Evolutionary conservation across 2,888 invertebrate genomes (phyloP).

Genomic region (Papilio elwesi): DNA sequence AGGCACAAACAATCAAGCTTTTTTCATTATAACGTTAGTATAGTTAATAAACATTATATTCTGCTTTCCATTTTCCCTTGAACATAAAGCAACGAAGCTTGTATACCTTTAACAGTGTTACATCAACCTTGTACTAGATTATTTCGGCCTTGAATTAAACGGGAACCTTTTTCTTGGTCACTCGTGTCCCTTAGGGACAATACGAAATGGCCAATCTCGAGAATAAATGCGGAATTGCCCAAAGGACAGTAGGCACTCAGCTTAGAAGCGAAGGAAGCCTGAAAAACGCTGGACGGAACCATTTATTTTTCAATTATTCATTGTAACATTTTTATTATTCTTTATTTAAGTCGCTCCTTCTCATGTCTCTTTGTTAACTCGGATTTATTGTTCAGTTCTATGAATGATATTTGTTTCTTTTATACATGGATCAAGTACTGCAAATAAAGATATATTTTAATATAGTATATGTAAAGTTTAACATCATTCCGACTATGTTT

Average conservation of each 20-base stretch:
- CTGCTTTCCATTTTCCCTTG: no score
- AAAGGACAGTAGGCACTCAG: constrained; percentile 36
- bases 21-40: no score
- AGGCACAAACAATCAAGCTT: no score
- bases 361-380: constrained; percentile 18
- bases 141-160: constrained; percentile 44
- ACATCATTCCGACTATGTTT: no score
- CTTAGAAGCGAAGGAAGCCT: constrained; percentile 30
- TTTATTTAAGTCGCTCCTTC: constrained; percentile 20
- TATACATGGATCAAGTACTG: not conserved
- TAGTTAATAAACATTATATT: no score
- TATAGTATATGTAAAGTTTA: no score
- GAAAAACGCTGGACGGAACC: constrained; percentile 26
- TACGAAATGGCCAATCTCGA: constrained; percentile 47
- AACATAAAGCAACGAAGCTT: constrained; percentile 1
- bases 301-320: constrained; percentile 39
- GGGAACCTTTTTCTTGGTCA: constrained; percentile 46
- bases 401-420: not conserved
- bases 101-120: constrained; percentile 35
- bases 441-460: not conserved
- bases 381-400: constrained; percentile 16
- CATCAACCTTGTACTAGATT: constrained; percentile 30
- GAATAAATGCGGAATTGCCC: constrained; percentile 44
- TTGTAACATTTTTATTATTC: constrained; percentile 22
- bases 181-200: constrained; percentile 43